Percentiles rank a stretch among this genome's conserved stretches.
Evolutionary conservation across 2,113 vertebrate species (phyloP).

Genomic region (Cygnus atratus): DNA sequence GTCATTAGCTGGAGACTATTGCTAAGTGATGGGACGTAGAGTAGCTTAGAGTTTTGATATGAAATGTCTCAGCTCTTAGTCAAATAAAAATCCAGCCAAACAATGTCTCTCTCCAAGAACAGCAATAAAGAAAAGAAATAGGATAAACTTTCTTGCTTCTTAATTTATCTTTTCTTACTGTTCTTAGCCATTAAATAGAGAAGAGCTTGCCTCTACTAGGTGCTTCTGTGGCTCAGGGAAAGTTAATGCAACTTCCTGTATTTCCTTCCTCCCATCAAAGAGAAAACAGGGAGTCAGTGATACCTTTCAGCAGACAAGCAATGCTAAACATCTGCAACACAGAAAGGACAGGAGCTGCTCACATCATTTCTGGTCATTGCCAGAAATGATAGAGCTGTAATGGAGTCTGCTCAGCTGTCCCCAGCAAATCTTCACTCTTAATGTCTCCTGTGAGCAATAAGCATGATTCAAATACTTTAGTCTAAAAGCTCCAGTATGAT

Average conservation of each 20-base stretch:
- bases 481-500: not conserved
- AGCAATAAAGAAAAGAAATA: not conserved
- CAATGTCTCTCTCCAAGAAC: not conserved
- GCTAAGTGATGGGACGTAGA: not conserved
- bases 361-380: not conserved
- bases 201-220: not conserved
- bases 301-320: not conserved
- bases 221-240: not conserved
- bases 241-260: not conserved
- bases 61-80: not conserved
- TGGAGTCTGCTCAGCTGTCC: not conserved
- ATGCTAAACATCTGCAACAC: not conserved
- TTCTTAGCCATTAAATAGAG: not conserved
- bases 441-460: not conserved
- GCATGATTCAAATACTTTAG: not conserved
- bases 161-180: not conserved
- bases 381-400: not conserved
- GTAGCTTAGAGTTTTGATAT: not conserved
- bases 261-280: not conserved
- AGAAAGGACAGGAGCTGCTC: not conserved
- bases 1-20: not conserved
- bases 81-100: not conserved
- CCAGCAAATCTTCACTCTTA: not conserved
- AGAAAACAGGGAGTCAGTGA: not conserved
- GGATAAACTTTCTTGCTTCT: not conserved